Conservation (phyloP, 2,888 invertebrate species). For the Campoletis raptor region DNA sequence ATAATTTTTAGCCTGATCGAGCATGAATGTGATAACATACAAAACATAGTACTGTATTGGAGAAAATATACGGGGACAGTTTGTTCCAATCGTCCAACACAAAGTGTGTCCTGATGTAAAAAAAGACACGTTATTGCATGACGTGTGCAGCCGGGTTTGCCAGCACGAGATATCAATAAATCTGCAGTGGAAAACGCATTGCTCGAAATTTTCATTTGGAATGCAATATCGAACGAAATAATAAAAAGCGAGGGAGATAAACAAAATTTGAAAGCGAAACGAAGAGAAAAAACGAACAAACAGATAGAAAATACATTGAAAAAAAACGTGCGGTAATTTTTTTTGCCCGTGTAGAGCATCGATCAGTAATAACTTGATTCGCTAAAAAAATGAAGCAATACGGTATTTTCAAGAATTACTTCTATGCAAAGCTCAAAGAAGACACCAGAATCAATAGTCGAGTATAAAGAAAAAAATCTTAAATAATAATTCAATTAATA, state of each 20-base stretch:
- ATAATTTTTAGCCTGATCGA: background rate
- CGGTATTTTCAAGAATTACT: background rate
- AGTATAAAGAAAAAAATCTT: background rate
- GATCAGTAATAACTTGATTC: background rate
- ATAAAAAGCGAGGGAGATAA: background rate
- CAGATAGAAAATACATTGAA: background rate
- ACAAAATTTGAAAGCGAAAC: background rate
- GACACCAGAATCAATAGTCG: background rate
- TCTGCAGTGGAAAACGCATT: slow-evolving; percentile 18
- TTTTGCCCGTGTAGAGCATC: background rate
- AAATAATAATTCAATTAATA: background rate
- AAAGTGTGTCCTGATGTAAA: background rate
- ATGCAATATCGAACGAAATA: background rate
- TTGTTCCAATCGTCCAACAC: background rate
- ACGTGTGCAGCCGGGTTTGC: slow-evolving; percentile 10
- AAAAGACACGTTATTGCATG: background rate
- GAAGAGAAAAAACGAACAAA: background rate
- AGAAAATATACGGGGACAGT: background rate
- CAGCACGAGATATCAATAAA: slow-evolving; percentile 37
- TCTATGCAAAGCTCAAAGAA: background rate
- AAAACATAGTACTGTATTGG: background rate
- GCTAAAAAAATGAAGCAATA: background rate
- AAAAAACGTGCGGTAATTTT: background rate
- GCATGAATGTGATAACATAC: background rate
- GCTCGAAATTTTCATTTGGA: slow-evolving; percentile 29